Evolutionary conservation across 2,113 vertebrate species (phyloP).

Genomic region (Erpornis zantholeuca): DNA sequence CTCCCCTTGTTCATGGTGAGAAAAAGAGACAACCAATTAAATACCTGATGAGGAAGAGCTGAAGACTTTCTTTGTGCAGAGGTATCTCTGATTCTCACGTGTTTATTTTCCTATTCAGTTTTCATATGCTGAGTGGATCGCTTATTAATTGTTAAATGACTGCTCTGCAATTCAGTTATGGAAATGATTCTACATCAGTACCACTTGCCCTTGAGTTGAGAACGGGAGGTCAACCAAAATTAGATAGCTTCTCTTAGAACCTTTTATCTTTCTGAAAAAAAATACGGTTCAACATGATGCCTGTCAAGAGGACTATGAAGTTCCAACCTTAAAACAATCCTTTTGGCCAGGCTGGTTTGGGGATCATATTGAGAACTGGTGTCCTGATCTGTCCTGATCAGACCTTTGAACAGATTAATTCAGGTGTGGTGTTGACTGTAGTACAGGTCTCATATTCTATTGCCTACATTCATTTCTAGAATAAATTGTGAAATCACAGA

Average conservation of each 20-base stretch:
- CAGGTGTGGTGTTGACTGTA: background rate
- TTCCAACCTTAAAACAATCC: background rate
- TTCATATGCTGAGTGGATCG: background rate
- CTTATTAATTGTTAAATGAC: constrained; percentile 35
- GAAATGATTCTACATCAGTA: background rate
- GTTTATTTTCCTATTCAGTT: constrained; percentile 1
- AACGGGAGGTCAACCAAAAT: background rate
- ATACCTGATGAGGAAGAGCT: background rate
- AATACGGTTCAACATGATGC: background rate
- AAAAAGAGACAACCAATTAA: background rate
- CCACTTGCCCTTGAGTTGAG: background rate
- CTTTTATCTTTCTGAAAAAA: background rate
- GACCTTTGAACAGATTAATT: background rate
- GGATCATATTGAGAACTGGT: background rate
- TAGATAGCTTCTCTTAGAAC: background rate
- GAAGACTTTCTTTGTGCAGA: constrained; percentile 2
- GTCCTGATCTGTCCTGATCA: background rate
- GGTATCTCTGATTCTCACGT: background rate
- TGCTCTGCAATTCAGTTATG: constrained; percentile 14
- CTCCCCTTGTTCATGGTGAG: background rate
- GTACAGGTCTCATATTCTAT: background rate
- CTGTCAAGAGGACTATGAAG: background rate
- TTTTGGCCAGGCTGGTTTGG: background rate
- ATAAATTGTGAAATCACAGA: background rate
- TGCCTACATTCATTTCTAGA: background rate